Evolutionary conservation across 2,113 vertebrate genomes (phyloP).

Genomic region (Gobius niger): DNA sequence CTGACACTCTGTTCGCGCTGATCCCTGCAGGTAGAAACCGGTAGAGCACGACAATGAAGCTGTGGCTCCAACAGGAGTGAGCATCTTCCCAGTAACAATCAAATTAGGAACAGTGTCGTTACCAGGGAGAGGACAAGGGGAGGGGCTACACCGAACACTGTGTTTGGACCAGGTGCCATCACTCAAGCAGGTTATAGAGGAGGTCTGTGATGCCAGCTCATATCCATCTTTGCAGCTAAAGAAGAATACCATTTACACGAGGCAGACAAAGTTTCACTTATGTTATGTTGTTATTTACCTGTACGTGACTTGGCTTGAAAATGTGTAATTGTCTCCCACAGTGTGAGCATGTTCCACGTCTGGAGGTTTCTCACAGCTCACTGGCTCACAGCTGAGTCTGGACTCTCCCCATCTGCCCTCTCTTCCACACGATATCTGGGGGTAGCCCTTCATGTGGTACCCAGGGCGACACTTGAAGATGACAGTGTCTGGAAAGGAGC

Average conservation of each 20-base stretch:
- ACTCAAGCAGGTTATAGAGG: conserved; percentile 81
- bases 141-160: conserved; percentile 80
- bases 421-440: conserved; percentile 83
- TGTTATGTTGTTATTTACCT: conserved; percentile 78
- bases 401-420: conserved; percentile 86
- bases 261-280: neutral
- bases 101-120: conserved; percentile 73
- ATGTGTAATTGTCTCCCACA: conserved; percentile 78
- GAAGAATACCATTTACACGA: neutral
- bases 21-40: conserved; percentile 84
- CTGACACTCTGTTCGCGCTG: conserved; percentile 81
- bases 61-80: conserved; percentile 81
- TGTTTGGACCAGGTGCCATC: conserved; percentile 88
- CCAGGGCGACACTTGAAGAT: conserved; percentile 87
- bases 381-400: conserved; percentile 82
- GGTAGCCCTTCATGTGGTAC: conserved; percentile 78
- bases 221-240: conserved; percentile 91
- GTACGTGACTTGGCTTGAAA: conserved; percentile 85
- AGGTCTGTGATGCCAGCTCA: conserved; percentile 69
- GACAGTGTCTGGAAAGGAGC: conserved; percentile 78
- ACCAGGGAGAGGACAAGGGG: conserved; percentile 79
- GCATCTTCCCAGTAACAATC: conserved; percentile 73
- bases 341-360: conserved; percentile 77
- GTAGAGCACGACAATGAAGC: conserved; percentile 81
- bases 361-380: conserved; percentile 88